A percentile compares a stretch with the other conserved stretches of the same genome.
Evolutionary conservation across 2,113 vertebrate genomes (phyloP).

Genomic region (Sylvilagus bachmani): DNA sequence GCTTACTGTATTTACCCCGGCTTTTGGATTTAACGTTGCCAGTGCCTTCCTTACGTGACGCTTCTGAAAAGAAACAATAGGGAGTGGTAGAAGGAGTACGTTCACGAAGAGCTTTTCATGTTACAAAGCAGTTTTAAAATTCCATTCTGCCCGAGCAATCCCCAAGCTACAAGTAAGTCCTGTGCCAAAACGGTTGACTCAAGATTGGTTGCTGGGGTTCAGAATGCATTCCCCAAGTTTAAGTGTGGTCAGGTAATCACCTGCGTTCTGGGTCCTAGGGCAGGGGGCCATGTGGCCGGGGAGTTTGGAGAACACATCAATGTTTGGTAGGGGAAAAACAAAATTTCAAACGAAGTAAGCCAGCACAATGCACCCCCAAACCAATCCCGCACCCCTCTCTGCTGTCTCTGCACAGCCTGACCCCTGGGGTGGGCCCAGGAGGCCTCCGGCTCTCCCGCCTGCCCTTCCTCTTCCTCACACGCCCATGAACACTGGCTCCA

Average conservation of each 20-base stretch:
- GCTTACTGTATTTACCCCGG: conserved; percentile 16
- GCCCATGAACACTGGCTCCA: not conserved
- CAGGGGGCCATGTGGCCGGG: not conserved
- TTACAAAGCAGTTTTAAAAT: conserved; percentile 18
- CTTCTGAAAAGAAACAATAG: conserved; percentile 59
- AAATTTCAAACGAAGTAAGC: not conserved
- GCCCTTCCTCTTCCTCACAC: not conserved
- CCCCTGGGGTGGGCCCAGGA: not conserved
- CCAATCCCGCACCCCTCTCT: not conserved
- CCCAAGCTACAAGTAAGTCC: not conserved
- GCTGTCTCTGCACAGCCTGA: not conserved
- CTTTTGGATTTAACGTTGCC: not conserved
- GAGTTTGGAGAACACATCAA: not conserved
- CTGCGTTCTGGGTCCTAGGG: not conserved
- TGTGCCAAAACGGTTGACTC: not conserved
- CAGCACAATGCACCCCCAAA: not conserved
- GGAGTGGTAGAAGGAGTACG: not conserved
- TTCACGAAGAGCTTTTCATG: not conserved
- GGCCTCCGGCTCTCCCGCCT: not conserved
- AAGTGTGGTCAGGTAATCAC: not conserved
- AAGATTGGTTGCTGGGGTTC: conserved; percentile 1
- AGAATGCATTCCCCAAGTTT: conserved; percentile 22
- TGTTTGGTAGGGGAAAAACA: not conserved
- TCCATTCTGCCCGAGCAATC: not conserved
- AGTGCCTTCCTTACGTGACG: not conserved